A percentile compares a stretch with the other conserved stretches of the same genome.
Conservation (phyloP, 2,888 invertebrate genomes). For the Synanthedon tipuliformis region DNA sequence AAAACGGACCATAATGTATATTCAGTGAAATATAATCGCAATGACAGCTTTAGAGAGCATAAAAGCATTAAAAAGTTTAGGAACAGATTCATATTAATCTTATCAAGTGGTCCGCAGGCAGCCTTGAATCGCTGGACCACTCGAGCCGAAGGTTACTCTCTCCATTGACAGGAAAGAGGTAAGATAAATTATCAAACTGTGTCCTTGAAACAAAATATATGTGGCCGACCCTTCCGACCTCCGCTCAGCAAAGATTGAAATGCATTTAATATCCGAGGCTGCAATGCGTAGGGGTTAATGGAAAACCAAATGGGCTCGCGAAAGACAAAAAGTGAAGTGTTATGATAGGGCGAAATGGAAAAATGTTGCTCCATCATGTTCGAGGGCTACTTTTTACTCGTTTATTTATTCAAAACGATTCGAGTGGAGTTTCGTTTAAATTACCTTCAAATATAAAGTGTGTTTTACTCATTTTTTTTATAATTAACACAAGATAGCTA, state of each 20-base stretch:
- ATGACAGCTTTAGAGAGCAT: too few species aligned
- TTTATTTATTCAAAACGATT: too few species aligned
- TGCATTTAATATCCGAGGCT: slow-evolving; percentile 1
- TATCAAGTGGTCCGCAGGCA: neutral
- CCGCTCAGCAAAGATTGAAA: neutral
- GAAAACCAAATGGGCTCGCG: neutral
- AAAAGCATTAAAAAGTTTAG: too few species aligned
- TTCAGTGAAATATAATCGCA: too few species aligned
- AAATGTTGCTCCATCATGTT: neutral
- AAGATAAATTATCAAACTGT: slow-evolving; percentile 4
- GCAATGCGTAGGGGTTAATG: neutral
- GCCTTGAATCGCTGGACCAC: neutral
- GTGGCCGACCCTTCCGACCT: neutral
- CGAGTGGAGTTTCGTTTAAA: too few species aligned
- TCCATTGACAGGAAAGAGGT: neutral
- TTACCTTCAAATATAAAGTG: too few species aligned
- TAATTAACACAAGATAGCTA: too few species aligned
- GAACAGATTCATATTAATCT: neutral
- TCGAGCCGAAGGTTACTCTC: slow-evolving; percentile 1
- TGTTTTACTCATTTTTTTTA: too few species aligned
- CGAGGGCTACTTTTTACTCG: neutral
- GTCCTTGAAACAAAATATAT: slow-evolving; percentile 6
- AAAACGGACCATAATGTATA: too few species aligned
- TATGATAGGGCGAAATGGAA: neutral
- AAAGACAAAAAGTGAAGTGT: neutral